These are phyloP conservation scores for Aphaenogaster ashmeadi DNA, from an alignment of 1,140 invertebrate genomes.

Conservation along the genomic window DNA sequence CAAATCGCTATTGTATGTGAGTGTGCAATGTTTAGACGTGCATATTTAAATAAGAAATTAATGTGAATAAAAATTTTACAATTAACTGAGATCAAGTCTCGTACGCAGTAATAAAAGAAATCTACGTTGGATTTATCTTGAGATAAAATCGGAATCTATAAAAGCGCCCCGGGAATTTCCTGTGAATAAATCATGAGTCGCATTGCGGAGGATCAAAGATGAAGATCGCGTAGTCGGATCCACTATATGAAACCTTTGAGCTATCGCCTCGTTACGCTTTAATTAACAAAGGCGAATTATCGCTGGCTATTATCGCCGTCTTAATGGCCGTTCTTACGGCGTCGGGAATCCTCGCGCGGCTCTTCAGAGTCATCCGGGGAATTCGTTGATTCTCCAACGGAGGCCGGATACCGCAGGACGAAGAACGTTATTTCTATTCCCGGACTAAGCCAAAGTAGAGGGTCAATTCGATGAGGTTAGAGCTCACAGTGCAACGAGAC, in stretches of 20 bases:
- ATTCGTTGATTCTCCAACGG: constrained; percentile 71
- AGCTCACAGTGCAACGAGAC: constrained; percentile 59
- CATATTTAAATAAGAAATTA: background rate
- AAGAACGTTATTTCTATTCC: constrained; percentile 32
- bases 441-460: constrained; percentile 62
- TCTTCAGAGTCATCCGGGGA: constrained; percentile 74
- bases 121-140: constrained; percentile 1
- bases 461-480: constrained; percentile 60
- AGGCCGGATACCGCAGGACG: constrained; percentile 44
- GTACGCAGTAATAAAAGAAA: constrained; percentile 15
- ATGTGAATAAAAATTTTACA: background rate
- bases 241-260: constrained; percentile 60
- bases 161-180: constrained; percentile 42
- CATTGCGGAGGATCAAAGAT: constrained; percentile 61
- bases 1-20: background rate
- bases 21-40: background rate
- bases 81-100: constrained; percentile 6
- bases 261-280: constrained; percentile 67
- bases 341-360: constrained; percentile 68
- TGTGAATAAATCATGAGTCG: constrained; percentile 62
- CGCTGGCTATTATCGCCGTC: constrained; percentile 68
- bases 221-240: constrained; percentile 45
- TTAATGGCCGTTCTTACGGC: constrained; percentile 73
- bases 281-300: constrained; percentile 74
- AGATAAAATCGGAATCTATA: constrained; percentile 55